These are phyloP conservation scores for Varroa destructor DNA, from an alignment of 1,140 invertebrate genomes.

Conservation along the genomic window DNA sequence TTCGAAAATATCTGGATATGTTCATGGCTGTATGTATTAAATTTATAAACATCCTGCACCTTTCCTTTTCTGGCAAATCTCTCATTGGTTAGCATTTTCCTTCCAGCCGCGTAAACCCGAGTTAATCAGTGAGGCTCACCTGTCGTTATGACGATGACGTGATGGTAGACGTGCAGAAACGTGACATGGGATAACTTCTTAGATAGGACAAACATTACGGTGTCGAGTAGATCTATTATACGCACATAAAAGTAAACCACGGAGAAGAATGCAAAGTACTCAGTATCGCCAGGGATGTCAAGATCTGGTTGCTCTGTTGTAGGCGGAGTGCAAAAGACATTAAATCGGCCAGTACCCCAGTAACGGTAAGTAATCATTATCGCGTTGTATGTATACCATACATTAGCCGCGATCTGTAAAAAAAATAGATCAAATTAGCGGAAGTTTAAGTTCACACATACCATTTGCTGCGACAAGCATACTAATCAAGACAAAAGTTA, in stretches of 20 bases:
- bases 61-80: too few species aligned
- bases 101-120: too few species aligned
- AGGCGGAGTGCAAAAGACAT: neutral
- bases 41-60: too few species aligned
- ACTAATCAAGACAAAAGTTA: too few species aligned
- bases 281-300: neutral
- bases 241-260: conserved; percentile 22
- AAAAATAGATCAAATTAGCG: too few species aligned
- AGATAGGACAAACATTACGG: conserved; percentile 42
- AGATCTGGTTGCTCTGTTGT: neutral
- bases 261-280: neutral
- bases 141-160: conserved; percentile 38
- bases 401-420: neutral
- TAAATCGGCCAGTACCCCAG: neutral
- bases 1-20: too few species aligned
- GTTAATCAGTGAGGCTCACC: neutral
- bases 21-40: too few species aligned
- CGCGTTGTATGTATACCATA: neutral
- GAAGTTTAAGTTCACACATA: too few species aligned
- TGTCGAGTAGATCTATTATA: conserved; percentile 41
- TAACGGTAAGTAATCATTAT: neutral
- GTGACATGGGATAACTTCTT: conserved; percentile 43
- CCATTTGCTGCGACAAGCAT: too few species aligned
- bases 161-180: conserved; percentile 44
- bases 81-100: too few species aligned